These are phyloP conservation scores for Odocoileus virginianus DNA, from an alignment of 2,113 vertebrate genomes.

Conservation along the genomic window DNA sequence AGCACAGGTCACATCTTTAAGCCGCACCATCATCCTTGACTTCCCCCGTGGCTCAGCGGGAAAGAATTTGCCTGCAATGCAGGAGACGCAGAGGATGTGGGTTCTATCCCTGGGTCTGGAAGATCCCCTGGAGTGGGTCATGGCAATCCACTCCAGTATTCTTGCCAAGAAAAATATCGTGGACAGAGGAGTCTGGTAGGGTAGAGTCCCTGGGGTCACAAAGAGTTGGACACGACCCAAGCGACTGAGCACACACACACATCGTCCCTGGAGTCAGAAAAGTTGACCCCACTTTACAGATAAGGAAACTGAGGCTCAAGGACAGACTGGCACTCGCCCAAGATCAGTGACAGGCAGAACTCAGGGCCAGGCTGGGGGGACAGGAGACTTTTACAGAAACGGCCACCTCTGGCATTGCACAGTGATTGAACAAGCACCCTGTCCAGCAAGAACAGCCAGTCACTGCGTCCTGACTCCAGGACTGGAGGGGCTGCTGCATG, in stretches of 20 bases:
- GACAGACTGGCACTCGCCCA: background rate
- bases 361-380: background rate
- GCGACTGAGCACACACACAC: background rate
- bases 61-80: background rate
- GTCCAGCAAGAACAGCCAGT: background rate
- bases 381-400: background rate
- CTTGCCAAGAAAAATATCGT: background rate
- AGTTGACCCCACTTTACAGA: background rate
- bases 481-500: background rate
- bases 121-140: background rate
- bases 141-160: background rate
- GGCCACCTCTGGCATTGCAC: background rate
- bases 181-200: background rate
- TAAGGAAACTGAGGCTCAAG: background rate
- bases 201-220: background rate
- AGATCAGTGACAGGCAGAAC: background rate
- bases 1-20: accelerated
- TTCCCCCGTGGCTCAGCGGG: background rate
- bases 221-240: background rate
- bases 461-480: background rate
- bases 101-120: background rate
- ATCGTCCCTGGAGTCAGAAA: background rate
- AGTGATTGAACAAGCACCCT: background rate
- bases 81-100: background rate
- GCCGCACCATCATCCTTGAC: background rate